These are phyloP conservation scores for Pygoscelis adeliae DNA, from an alignment of 2,113 vertebrate species.

Conservation along the genomic window DNA sequence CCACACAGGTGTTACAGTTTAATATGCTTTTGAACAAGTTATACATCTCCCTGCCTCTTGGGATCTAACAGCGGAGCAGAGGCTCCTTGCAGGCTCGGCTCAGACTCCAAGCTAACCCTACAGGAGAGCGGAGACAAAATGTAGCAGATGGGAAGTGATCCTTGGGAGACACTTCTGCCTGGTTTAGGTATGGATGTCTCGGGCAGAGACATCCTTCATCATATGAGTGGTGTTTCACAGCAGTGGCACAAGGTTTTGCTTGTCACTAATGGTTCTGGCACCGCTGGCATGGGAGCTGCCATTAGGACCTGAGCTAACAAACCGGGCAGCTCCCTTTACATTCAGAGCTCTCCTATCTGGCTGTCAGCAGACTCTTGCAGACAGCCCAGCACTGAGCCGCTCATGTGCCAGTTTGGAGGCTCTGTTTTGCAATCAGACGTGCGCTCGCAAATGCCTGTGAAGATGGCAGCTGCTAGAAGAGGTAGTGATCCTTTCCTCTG, in stretches of 20 bases:
- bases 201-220: neutral
- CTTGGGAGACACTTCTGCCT: neutral
- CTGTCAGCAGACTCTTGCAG: neutral
- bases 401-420: neutral
- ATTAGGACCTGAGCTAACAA: neutral
- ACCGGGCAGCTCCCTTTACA: neutral
- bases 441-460: neutral
- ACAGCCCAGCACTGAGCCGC: neutral
- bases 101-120: neutral
- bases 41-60: neutral
- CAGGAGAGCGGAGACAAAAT: neutral
- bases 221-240: neutral
- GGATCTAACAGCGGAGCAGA: neutral
- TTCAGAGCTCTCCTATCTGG: neutral
- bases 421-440: neutral
- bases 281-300: neutral
- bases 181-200: neutral
- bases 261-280: neutral
- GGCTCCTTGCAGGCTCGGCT: neutral
- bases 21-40: neutral
- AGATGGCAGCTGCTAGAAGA: neutral
- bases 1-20: neutral
- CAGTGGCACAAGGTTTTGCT: neutral
- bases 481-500: neutral
- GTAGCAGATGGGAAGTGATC: neutral